Evolutionary conservation across 2,888 invertebrate species (phyloP).

Genomic region (Diploptera punctata): DNA sequence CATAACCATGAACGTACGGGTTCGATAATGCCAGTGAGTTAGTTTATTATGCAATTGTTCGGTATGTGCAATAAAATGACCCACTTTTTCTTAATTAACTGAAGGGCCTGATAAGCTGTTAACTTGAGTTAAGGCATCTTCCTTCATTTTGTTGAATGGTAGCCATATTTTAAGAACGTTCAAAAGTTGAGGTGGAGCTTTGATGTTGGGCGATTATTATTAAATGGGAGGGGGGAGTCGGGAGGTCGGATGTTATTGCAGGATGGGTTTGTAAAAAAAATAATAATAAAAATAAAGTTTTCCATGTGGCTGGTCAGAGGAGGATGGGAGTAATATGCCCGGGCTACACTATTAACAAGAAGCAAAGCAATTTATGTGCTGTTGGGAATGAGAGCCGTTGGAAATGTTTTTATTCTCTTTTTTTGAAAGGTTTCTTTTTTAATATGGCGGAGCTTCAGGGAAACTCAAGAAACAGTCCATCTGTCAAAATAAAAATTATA

Average conservation of each 20-base stretch:
- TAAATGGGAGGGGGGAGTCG: not conserved
- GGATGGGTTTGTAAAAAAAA: not conserved
- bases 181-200: conserved; percentile 22
- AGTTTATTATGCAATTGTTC: too few species aligned
- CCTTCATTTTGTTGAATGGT: conserved; percentile 21
- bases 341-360: conserved; percentile 39
- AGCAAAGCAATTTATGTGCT: conserved; percentile 42
- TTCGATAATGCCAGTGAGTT: too few species aligned
- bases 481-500: conserved; percentile 34
- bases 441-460: conserved; percentile 31
- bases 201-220: conserved; percentile 15
- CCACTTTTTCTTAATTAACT: too few species aligned
- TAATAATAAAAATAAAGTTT: not conserved
- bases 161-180: not conserved
- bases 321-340: conserved; percentile 34
- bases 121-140: too few species aligned
- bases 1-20: too few species aligned
- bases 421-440: conserved; percentile 2
- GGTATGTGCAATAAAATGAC: too few species aligned
- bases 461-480: conserved; percentile 26
- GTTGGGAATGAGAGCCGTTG: conserved; percentile 28
- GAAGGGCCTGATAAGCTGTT: too few species aligned
- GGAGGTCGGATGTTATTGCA: conserved; percentile 4
- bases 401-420: conserved; percentile 22
- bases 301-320: conserved; percentile 16